Conservation (phyloP, 2,888 invertebrate genomes). For the Sycophila texana region DNA sequence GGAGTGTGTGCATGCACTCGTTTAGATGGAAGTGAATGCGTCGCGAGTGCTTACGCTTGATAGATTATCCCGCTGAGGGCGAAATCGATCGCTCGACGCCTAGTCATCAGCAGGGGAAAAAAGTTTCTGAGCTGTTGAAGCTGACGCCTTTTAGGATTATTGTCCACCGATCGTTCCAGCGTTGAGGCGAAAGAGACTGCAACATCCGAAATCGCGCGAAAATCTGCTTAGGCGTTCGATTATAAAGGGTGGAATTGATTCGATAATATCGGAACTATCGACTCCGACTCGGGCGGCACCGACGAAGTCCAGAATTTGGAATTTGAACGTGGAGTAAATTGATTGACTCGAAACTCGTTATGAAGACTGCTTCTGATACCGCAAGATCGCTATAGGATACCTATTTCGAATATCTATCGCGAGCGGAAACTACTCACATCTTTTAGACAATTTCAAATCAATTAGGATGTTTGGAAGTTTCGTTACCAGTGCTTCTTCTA, state of each 20-base stretch:
- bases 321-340: conserved; percentile 20
- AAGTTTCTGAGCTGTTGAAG: too few species aligned
- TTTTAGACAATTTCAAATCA: too few species aligned
- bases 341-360: conserved; percentile 36
- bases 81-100: conserved; percentile 35
- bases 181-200: too few species aligned
- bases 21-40: conserved; percentile 1
- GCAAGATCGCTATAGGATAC: neutral
- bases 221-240: neutral
- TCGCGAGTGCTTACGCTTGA: conserved; percentile 10
- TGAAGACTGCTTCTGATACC: conserved; percentile 19
- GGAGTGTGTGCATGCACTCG: neutral
- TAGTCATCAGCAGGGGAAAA: neutral
- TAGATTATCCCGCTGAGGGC: conserved; percentile 15
- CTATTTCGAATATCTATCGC: too few species aligned
- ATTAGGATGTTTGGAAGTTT: neutral
- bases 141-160: neutral
- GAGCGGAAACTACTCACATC: too few species aligned
- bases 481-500: neutral
- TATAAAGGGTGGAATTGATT: neutral
- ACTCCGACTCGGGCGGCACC: conserved; percentile 9
- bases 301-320: conserved; percentile 13
- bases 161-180: neutral
- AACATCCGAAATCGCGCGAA: too few species aligned
- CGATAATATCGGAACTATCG: conserved; percentile 24